Evolutionary conservation across 2,113 vertebrate species (phyloP).

Genomic region (Xiphophorus hellerii): DNA sequence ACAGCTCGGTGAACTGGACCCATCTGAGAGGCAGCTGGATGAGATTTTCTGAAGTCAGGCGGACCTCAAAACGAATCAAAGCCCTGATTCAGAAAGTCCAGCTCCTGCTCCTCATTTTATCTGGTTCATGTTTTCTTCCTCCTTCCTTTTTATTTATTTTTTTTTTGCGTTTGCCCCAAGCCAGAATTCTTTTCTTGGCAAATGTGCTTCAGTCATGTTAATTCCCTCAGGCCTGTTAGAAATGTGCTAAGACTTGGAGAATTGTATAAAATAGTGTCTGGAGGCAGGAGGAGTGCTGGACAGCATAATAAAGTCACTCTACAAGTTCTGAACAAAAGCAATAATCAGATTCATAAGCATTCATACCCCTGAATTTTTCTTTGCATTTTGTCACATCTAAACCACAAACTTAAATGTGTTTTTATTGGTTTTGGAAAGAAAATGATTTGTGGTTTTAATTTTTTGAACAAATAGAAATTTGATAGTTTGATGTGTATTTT

Average conservation of each 20-base stretch:
- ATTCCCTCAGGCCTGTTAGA: constrained; percentile 42
- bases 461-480: neutral
- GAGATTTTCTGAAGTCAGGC: constrained; percentile 42
- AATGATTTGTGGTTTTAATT: no score
- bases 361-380: no score
- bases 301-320: constrained; percentile 45
- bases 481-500: neutral
- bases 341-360: neutral
- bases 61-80: constrained; percentile 50
- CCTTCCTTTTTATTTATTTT: neutral
- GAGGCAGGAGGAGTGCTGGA: constrained; percentile 37
- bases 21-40: constrained; percentile 40
- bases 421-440: no score
- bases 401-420: no score
- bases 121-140: constrained; percentile 21
- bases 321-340: constrained; percentile 9
- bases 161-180: constrained; percentile 3
- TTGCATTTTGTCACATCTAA: no score
- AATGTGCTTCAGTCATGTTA: constrained; percentile 55
- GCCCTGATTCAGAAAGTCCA: constrained; percentile 37
- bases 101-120: neutral
- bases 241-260: constrained; percentile 43
- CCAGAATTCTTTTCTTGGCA: constrained; percentile 37
- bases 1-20: constrained; percentile 55
- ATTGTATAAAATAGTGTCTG: constrained; percentile 42